Evolutionary conservation across 2,888 invertebrate genomes (phyloP), one percentile per base, ranked within the genome.

Genomic region (Tachystola acroxantha): DNA sequence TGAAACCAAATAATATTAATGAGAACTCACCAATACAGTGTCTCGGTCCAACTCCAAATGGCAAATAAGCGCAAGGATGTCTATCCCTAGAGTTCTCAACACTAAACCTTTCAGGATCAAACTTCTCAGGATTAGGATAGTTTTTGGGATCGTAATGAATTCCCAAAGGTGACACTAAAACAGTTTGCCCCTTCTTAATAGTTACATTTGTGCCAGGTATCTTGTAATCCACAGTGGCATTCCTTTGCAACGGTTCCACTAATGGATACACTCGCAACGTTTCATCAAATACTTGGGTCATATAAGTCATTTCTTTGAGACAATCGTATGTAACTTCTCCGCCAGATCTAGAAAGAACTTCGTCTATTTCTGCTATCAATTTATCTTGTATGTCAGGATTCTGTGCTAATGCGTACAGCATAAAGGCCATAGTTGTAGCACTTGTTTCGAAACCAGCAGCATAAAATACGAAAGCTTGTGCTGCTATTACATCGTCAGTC

Each of bases 241-340:
- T 42, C 28, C 79, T 59, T 29, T 69, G 73, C 1, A 78, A 55
- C 6, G 62, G 42, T 3, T 71, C 65, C 2, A 77, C 61, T 1
- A 84, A 69, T 1, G 88, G 82, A 53, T 77, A 81, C 45, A 77
- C 70, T 13, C 88, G 57, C 13, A 87, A n/a, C n/a, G n/a, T n/a
- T n/a, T n/a, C n/a, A n/a, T n/a, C n/a, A n/a, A n/a, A n/a, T n/a
- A n/a, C n/a, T n/a, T n/a, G n/a, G n/a, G n/a, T n/a, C n/a, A n/a
- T n/a, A n/a, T n/a, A n/a, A n/a, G n/a, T n/a, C n/a, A 81, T 56
- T 25, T 71, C 65, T 9, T 49, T 54, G 4, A 80, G 36, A 2
- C 54, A 50, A 9, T 79, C 73, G 27, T 65, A 73, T 0, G 62
- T 65, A 5, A 81, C 22, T 28, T 64, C 43, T 1, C 63, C 70